Base-by-base conservation (phyloP, 2,888 invertebrate genomes). In the Oconnorella tubifera region DNA sequence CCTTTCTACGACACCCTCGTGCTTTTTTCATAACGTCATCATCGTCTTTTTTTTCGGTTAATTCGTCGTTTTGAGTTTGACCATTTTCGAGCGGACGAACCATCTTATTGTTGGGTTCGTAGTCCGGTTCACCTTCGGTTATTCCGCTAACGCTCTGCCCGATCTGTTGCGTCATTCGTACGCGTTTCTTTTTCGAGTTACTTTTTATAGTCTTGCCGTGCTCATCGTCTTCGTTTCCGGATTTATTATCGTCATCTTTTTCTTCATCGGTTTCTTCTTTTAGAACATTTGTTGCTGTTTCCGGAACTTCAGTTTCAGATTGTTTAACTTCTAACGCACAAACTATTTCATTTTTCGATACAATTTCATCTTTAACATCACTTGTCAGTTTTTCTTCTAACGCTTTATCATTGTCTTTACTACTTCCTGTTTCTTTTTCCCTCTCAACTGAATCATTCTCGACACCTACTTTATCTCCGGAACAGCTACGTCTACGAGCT, bases 31-130 rank as follows among this genome's bases (percentile, higher is more conserved):
- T n/a, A 6, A 27, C 33, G 49, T 10, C 63, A 31, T 29, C 57
- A 50, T 6, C 64, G 28, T 29, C 53, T 50, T 10, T 33, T 33
- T 58, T 23, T 32, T 58, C 23, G 19, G 4, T 3, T 3, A 27
- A 19, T 32, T 58, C 58, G 19, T 6, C 32, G 19, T 29, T 33
- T 10, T 58, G n/a, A 19, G 29, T n/a, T 10, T 23, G 6, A 29
- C 31, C n/a, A 6, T 28, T 31, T 27, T 28, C 56, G 10, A 29
- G n/a, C 19, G 59, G 48, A 1, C 63, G 25, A 19, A 33, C 63
- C 14, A 64, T 59, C 28, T 66, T 64, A 4, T 25, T 49, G 33
- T 29, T 55, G 6, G 59, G 59, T 27, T 66, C 66, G 19, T 63
- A 63, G 50, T 64, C 59, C 25, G 63, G 19, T 19, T 63, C 56